These are phyloP conservation scores for Neopipo cinnamomea DNA, from an alignment of 2,113 vertebrate species.

Conservation along the genomic window DNA sequence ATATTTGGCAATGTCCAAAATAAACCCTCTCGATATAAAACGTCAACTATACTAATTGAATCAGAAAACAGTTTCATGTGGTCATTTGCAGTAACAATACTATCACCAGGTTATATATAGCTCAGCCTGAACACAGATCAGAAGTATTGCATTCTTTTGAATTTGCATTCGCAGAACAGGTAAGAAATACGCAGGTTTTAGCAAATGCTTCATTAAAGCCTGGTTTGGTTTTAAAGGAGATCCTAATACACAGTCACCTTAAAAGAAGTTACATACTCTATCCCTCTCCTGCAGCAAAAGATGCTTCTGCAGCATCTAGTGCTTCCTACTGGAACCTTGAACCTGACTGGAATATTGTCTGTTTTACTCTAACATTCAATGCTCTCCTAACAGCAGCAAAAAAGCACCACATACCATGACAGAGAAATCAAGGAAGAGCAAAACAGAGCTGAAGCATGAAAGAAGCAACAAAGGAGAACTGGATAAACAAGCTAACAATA, in stretches of 20 bases:
- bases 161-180: neutral
- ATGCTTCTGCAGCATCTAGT: neutral
- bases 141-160: neutral
- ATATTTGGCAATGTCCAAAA: neutral
- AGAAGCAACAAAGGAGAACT: neutral
- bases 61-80: neutral
- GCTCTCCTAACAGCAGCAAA: neutral
- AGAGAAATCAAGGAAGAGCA: neutral
- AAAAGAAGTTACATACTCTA: neutral
- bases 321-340: neutral
- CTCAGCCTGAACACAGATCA: neutral
- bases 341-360: neutral
- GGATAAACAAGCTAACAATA: neutral
- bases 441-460: neutral
- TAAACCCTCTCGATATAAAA: neutral
- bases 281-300: neutral
- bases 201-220: neutral
- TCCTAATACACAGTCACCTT: neutral
- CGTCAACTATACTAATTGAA: neutral
- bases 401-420: neutral
- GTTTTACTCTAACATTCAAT: neutral
- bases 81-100: neutral
- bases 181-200: neutral
- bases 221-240: neutral
- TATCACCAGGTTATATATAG: accelerated